Evolutionary conservation across 2,888 invertebrate species (phyloP), one percentile per base, ranked within the genome.

Genomic region (Drosophila flavopinicola): DNA sequence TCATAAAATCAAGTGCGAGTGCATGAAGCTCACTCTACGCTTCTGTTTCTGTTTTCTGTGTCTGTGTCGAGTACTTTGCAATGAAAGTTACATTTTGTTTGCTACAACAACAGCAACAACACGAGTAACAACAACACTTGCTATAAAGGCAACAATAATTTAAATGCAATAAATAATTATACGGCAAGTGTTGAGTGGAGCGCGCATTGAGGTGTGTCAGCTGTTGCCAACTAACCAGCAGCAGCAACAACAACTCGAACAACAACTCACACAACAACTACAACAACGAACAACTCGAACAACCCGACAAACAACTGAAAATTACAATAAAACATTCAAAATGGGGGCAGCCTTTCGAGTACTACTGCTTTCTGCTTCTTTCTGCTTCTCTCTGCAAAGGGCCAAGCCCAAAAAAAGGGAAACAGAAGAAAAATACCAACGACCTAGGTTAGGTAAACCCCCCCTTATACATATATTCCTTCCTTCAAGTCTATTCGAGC

Each of bases 111-210:
- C 59, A 67, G 32, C 47, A 59, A 35, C 51, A 66, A 29, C 27
- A 59, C 57, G 29, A 60, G 33, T 30, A 57, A 6, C 49, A 65
- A 51, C 51, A 72, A 54, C 66, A 76, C 56, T 57, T 54, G 45
- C 61, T 58, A 64, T 54, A 68, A 63, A 61, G 63, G 60, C 68
- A 74, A 87, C 78, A 87, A 87, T 84, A 80, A 88, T 88, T 86
- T 85, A 85, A 86, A 88, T 88, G 86, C 87, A 87, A 86, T 86
- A 86, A 86, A 88, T 86, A 86, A 86, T 86, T 86, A 86, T 86
- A 87, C 73, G 66, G 71, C 85, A 86, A 85, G 85, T 83, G 82
- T 80, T 87, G 80, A 86, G 86, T 86, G 84, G 84, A 84, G 77
- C 84, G 80, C 68, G 84, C 80, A 82, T 82, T 86, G 80, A 86